Evolutionary conservation across 1,140 invertebrate species (phyloP), one percentile per base, ranked within the genome.

Genomic region (Diorhabda carinulata): DNA sequence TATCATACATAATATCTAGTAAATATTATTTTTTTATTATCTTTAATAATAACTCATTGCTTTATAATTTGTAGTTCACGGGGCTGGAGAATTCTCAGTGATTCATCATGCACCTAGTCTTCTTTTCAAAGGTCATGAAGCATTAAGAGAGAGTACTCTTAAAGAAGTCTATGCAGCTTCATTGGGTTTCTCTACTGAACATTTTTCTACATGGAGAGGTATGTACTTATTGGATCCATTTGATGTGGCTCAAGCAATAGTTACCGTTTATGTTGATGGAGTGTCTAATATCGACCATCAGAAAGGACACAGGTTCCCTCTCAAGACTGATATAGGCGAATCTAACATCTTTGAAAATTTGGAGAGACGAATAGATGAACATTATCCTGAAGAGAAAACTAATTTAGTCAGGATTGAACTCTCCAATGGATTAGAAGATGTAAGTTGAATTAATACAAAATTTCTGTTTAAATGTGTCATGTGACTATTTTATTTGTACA

Each of bases 261-360:
- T 94, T 42, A 86, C 87, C 45, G 83, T 95, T 45, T 87, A 87
- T 52, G 84, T 95, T 57, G 89, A 91, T 81, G 92, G 91, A 67
- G 81, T 91, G 40, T 77, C 85, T 45, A 83, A 82, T 64, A 82
- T 88, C 52, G 84, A 79, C 66, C 75, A 79, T 57, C 80, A 80
- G 42, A 86, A 85, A 67, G 84, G 84, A 3, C 85, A 86, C 76
- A 81, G 80, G 61, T 91, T 81, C 74, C 85, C 87, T 9, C 74
- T 91, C 61, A 81, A 82, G 67, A 86, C 86, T n/a, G 87, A 91
- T 78, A 86, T 87, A 74, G 84, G 84, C 77, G 88, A 90, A 75
- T 85, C 85, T 61, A 83, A 84, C 3, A 87, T 87, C n/a, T 90
- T 83, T 84, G 81, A 86, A 66, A 82, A 82, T 52, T 70, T 91